Conservation (phyloP, 2,888 invertebrate species). For the Limnephilus auricula region DNA sequence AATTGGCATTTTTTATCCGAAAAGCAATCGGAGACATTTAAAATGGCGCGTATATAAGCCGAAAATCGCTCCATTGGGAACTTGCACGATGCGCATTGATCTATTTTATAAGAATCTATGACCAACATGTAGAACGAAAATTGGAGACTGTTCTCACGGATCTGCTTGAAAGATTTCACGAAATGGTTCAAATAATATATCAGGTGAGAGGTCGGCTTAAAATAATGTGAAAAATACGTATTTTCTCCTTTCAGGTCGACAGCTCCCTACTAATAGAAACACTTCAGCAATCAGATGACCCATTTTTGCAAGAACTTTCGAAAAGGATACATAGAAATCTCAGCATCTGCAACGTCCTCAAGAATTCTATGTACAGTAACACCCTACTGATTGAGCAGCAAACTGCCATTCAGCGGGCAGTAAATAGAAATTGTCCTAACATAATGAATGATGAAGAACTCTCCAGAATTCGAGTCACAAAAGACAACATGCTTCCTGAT, state of each 20-base stretch:
- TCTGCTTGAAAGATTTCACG: too few relatives aligned
- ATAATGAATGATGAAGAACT: slow-evolving; percentile 41
- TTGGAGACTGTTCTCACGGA: too few relatives aligned
- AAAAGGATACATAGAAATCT: slow-evolving; percentile 50
- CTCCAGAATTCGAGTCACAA: slow-evolving; percentile 51
- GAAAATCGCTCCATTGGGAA: too few relatives aligned
- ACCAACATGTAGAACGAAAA: too few relatives aligned
- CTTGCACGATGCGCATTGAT: too few relatives aligned
- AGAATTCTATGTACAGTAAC: slow-evolving; percentile 42
- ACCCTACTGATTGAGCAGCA: slow-evolving; percentile 61
- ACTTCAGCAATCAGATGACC: slow-evolving; percentile 54
- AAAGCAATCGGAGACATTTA: too few relatives aligned
- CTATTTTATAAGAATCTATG: too few relatives aligned
- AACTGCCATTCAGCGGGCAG: slow-evolving; percentile 39
- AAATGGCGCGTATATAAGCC: too few relatives aligned
- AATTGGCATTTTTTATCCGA: too few relatives aligned
- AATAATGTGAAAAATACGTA: not conserved
- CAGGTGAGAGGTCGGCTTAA: too few relatives aligned
- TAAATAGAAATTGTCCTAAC: slow-evolving; percentile 54
- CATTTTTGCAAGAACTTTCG: slow-evolving; percentile 40
- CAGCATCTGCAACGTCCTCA: slow-evolving; percentile 55
- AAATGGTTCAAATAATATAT: too few relatives aligned
- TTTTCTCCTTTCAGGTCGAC: slow-evolving; percentile 53
- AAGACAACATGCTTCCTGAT: slow-evolving; percentile 57
- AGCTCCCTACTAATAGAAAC: slow-evolving; percentile 48